Base-by-base conservation (phyloP, 1,140 invertebrate species). In the Idris sp. region DNA sequence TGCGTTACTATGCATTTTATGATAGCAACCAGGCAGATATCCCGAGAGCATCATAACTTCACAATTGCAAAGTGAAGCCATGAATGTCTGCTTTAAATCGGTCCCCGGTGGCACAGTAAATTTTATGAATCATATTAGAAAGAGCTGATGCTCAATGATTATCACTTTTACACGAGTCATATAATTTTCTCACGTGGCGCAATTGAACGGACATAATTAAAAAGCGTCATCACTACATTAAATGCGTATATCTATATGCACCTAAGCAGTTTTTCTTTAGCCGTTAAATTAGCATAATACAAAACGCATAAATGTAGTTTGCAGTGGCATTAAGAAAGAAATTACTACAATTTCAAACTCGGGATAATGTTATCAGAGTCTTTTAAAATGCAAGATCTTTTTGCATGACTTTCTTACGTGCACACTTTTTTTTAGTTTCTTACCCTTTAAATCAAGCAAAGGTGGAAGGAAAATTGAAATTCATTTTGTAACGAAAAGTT, bases 111-210 rank as follows among this genome's bases (percentile, higher is more conserved):
- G 61, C 61, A 38, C 28, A 33, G 53, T 71, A 76, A 71, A 71
- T 76, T 76, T 71, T 71, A 71, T 65, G 61, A 65, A 67, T 67
- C 46, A 69, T 67, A 67, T 76, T 71, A 76, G 67, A 76, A 76
- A 76, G 33, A 36, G 40, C 58, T 56, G 46, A 16, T 43, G 26
- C n/a, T 16, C 40, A 14, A 28, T 48, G 44, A 65, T 61, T 38
- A 44, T 53, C 36, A 49, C 51, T 58, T 49, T 35, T 36, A 53
- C 36, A 44, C 10, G 43, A n/a, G 10, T 14, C 10, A 25, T 28
- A 26, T 61, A 54, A 53, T 54, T 54, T 33, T 61, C 43, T 15
- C 19, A 13, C 11, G 15, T n/a, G 1, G 36, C 43, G 14, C 31
- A 35, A 11, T 35, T 35, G 26, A 30, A 26, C 22, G 2, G n/a